These are phyloP conservation scores for Acanthisitta chloris DNA, from an alignment of 2,113 vertebrate genomes.

Conservation along the genomic window DNA sequence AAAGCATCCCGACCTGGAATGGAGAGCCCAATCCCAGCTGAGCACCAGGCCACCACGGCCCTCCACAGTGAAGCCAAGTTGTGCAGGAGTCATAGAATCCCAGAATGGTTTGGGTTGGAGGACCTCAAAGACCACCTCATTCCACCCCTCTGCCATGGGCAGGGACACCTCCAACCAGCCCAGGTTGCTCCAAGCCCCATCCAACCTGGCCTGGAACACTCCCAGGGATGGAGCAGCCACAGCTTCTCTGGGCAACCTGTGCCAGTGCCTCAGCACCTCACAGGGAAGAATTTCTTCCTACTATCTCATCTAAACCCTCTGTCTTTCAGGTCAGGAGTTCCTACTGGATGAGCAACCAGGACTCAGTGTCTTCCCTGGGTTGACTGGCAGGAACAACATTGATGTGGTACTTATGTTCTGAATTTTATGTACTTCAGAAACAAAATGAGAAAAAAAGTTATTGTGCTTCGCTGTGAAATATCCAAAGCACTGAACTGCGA, in stretches of 20 bases:
- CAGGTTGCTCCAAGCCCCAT: background rate
- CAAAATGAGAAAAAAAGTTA: background rate
- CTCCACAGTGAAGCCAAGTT: background rate
- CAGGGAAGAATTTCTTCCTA: background rate
- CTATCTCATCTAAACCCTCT: background rate
- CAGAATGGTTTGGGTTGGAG: background rate
- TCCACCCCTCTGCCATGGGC: background rate
- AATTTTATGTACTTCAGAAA: slow-evolving; percentile 14
- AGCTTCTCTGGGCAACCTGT: background rate
- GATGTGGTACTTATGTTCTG: background rate
- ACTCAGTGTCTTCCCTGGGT: background rate
- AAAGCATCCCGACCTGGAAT: background rate
- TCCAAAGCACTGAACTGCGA: background rate
- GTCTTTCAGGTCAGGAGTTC: background rate
- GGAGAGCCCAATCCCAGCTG: background rate
- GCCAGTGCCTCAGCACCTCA: background rate
- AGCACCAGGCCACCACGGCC: background rate
- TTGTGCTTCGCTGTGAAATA: background rate
- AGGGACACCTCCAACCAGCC: background rate
- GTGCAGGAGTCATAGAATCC: background rate
- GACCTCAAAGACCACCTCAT: background rate
- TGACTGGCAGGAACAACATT: background rate
- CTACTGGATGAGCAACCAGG: background rate
- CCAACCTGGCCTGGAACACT: background rate
- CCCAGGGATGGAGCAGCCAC: background rate